Evolutionary conservation across 2,113 vertebrate genomes (phyloP).

Genomic region (Spea multiplicata): DNA sequence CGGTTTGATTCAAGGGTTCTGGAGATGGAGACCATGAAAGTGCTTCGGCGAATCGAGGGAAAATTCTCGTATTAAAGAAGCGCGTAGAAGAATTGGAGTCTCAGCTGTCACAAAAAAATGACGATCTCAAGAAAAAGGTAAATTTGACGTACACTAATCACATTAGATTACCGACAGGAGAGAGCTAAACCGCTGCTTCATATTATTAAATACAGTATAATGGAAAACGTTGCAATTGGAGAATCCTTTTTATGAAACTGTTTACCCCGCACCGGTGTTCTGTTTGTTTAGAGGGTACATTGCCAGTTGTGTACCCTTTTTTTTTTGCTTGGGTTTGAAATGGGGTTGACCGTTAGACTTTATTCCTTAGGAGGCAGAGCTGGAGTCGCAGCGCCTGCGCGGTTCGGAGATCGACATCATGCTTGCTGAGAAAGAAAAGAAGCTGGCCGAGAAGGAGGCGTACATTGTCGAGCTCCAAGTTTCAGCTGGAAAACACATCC

Average conservation of each 20-base stretch:
- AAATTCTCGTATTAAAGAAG: slow-evolving; percentile 79
- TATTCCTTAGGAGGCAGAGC: slow-evolving; percentile 61
- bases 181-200: background rate
- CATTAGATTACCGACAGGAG: background rate
- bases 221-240: too few species aligned
- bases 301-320: background rate
- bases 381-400: slow-evolving; percentile 67
- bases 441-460: slow-evolving; percentile 78
- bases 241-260: too few species aligned
- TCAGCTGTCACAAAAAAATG: slow-evolving; percentile 68
- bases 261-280: too few species aligned
- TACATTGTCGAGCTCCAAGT: slow-evolving; percentile 81
- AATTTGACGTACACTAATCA: background rate
- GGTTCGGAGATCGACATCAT: slow-evolving; percentile 80
- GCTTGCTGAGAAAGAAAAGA: slow-evolving; percentile 77
- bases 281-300: too few species aligned
- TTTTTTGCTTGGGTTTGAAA: background rate
- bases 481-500: slow-evolving; percentile 56
- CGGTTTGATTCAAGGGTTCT: slow-evolving; percentile 52
- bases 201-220: too few species aligned
- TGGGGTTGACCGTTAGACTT: background rate
- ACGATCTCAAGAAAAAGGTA: slow-evolving; percentile 74
- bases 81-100: slow-evolving; percentile 82
- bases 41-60: slow-evolving; percentile 75
- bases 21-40: slow-evolving; percentile 73